Base-by-base conservation (phyloP, 2,888 invertebrate genomes). In the Drosophila kokeensis region DNA sequence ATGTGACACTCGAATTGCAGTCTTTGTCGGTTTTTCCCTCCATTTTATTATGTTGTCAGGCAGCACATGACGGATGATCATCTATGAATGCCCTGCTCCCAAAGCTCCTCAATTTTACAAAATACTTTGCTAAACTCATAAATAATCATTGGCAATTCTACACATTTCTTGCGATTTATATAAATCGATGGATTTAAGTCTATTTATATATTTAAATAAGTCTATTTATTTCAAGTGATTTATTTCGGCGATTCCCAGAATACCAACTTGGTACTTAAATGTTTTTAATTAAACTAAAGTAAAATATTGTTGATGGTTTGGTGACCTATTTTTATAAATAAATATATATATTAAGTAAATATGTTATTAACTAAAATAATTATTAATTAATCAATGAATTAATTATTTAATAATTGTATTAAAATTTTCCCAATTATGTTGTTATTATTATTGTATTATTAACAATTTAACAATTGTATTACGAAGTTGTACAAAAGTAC, bases 1-100 rank as follows among this genome's bases (percentile, higher is more conserved):
- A 67, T 76, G 66, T 36, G 40, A 30, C 55, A 45, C 30, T 29
- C 48, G 24, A 62, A 60, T n/a, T 38, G 29, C 52, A 57, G 54
- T 15, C 24, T 45, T 45, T 57, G 38, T 21, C 32, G 32, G 24
- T 32, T 30, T 21, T 21, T 15, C 8, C 8, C 21, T 24, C 24
- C 1, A 8, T 53, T 21, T 67, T 40, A 61, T 36, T 71, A 55
- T 50, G 50, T 45, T 76, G 62, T 60, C 32, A 38, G 18, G 29
- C 48, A 10, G 48, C 18, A 13, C 45, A 30, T 34, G 32, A 29
- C 29, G 10, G 4, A 13, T 13, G n/a, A 32, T 53, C 45, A 48
- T 15, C 45, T 15, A 11, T 40, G 24, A n/a, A 34, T 40, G 11
- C 18, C 4, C 24, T 24, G 24, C 13, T n/a, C n/a, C 2, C 0